Conservation (phyloP, 2,888 invertebrate species). For the Lycia hirtaria region DNA sequence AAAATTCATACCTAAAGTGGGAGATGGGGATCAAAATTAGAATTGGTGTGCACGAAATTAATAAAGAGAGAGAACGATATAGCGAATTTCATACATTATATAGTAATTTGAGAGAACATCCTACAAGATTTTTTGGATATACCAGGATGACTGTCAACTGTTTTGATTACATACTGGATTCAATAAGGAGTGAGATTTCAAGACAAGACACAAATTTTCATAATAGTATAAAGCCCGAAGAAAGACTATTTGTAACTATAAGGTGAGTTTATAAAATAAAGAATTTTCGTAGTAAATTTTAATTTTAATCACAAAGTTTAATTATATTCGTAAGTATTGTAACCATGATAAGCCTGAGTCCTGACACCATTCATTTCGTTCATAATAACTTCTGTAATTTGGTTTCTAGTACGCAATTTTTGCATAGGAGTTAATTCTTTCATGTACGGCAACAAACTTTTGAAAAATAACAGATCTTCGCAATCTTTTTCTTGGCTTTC, state of each 20-base stretch:
- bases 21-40: slow-evolving; percentile 41
- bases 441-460: slow-evolving; percentile 8
- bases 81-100: slow-evolving; percentile 43
- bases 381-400: slow-evolving; percentile 38
- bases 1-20: slow-evolving; percentile 36
- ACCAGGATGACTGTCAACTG: slow-evolving; percentile 41
- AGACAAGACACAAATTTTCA: slow-evolving; percentile 40
- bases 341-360: slow-evolving; percentile 45
- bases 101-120: slow-evolving; percentile 43
- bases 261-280: slow-evolving; percentile 25
- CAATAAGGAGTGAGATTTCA: slow-evolving; percentile 43
- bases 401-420: slow-evolving; percentile 46
- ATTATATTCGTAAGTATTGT: slow-evolving; percentile 44
- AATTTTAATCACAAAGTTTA: slow-evolving; percentile 18
- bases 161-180: slow-evolving; percentile 42
- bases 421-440: slow-evolving; percentile 47
- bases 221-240: slow-evolving; percentile 39
- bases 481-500: slow-evolving; percentile 32
- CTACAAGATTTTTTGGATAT: slow-evolving; percentile 41
- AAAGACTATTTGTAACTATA: slow-evolving; percentile 37
- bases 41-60: slow-evolving; percentile 42
- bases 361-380: slow-evolving; percentile 45
- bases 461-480: slow-evolving; percentile 7
- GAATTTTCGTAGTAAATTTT: slow-evolving; percentile 1
- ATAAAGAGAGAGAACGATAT: slow-evolving; percentile 42